Base-by-base conservation (phyloP, 2,888 invertebrate genomes). In the Lathronympha strigana region DNA sequence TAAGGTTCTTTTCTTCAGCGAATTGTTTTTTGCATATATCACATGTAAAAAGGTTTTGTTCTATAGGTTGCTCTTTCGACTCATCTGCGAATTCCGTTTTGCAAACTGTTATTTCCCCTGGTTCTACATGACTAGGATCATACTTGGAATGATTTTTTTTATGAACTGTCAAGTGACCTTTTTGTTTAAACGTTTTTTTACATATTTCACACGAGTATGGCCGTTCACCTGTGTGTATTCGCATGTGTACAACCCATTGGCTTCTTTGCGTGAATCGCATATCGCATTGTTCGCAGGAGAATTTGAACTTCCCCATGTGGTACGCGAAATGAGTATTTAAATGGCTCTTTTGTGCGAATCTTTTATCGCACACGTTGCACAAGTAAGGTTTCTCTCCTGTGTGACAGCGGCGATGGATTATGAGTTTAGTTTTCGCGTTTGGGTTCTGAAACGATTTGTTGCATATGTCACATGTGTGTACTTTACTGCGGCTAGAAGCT, bases 21-120 rank as follows among this genome's bases (percentile, higher is more conserved):
- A 53, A 53, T 23, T 23, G 36, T 53, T 53, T 53, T n/a, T 53
- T 36, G 23, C 53, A 53, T 23, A 53, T 36, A 23, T 38, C 53
- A 53, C 53, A 53, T 38, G 21, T 21, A 1, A 17, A 36, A 1
- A 21, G n/a, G 11, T 28, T 13, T 19, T 36, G 19, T 23, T 38
- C n/a, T 1, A 11, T 19, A 11, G 13, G 19, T 31, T 21, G 21
- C 8, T n/a, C 15, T 23, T 36, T 53, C 13, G 23, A 53, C 23
- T 15, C 15, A n/a, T 36, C 36, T 38, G n/a, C 31, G 5, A n/a
- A 15, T n/a, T 38, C 23, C 15, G 17, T 36, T 21, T 53, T 36
- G 21, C 19, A 33, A 9, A 4, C 36, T 36, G 51, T 13, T 15
- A 23, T 23, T 36, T 36, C 53, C 23, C 36, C 53, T 0, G 36